phyloP scores from a whole-genome alignment of 2,888 invertebrate genomes.

The Nemotelus pantherinus region DNA sequence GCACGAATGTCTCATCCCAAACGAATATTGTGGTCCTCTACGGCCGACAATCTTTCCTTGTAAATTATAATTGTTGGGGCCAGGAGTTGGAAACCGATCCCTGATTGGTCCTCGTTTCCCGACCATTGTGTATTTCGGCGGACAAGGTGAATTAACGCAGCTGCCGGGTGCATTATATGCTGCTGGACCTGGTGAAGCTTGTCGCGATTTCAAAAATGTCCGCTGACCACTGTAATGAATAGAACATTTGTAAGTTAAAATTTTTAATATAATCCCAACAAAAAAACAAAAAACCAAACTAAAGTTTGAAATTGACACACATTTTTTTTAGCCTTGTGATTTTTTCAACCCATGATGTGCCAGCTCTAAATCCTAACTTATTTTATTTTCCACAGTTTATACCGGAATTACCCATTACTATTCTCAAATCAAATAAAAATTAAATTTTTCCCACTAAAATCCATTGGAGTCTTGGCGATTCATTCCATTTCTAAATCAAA shows the following conservation, averaged over 20 bases:
- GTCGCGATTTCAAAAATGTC: not conserved
- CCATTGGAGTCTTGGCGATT: no score
- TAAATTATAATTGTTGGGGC: conserved; percentile 59
- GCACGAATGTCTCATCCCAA: conserved; percentile 58
- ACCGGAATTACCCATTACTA: no score
- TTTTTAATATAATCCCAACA: no score
- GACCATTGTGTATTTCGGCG: conserved; percentile 58
- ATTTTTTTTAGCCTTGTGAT: no score
- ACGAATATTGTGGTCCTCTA: conserved; percentile 57
- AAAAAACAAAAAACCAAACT: no score
- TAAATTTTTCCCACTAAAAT: no score
- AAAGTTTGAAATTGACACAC: no score
- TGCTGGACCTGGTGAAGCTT: conserved; percentile 61
- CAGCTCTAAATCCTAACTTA: no score
- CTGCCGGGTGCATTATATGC: conserved; percentile 58
- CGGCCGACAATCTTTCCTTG: conserved; percentile 59
- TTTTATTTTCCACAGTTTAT: no score
- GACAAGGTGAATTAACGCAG: conserved; percentile 53
- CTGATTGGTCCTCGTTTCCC: conserved; percentile 39
- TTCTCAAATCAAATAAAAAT: no score
- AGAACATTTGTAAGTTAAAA: conserved; percentile 51
- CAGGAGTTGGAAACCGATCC: conserved; percentile 55
- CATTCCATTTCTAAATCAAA: no score
- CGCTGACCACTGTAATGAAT: conserved; percentile 53
- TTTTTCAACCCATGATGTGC: no score